A percentile compares a stretch with the other conserved stretches of the same genome.
Evolutionary conservation across 2,797 vertebrate genomes (phyloP).

Genomic region (Arnoldichthys spilopterus): DNA sequence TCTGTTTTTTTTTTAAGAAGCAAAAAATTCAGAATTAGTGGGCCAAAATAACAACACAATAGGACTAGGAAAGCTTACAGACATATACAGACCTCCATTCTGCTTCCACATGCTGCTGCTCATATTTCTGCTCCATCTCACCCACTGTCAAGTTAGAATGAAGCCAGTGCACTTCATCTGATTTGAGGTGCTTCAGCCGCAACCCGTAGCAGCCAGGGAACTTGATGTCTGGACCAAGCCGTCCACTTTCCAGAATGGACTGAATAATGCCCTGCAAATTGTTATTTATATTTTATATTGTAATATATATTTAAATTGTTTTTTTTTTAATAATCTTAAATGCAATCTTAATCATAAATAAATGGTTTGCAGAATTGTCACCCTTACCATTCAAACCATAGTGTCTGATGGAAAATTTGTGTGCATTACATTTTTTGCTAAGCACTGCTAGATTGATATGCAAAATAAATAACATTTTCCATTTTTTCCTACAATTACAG

Average conservation of each 20-base stretch:
- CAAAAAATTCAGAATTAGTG: constrained; percentile 26
- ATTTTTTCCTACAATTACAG: too few relatives aligned
- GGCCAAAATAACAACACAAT: neutral
- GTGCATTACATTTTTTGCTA: too few relatives aligned
- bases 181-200: constrained; percentile 93
- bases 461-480: too few relatives aligned
- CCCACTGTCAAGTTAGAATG: constrained; percentile 86
- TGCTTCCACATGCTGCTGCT: constrained; percentile 89
- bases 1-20: constrained; percentile 67
- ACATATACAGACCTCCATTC: constrained; percentile 91
- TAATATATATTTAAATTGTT: too few relatives aligned
- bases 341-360: too few relatives aligned
- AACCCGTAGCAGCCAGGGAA: constrained; percentile 85
- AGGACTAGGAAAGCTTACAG: neutral
- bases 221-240: constrained; percentile 86
- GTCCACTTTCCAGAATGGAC: constrained; percentile 86
- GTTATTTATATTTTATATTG: neutral
- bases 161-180: constrained; percentile 90
- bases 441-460: too few relatives aligned
- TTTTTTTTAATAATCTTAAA: too few relatives aligned
- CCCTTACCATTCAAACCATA: too few relatives aligned
- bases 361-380: too few relatives aligned
- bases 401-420: too few relatives aligned
- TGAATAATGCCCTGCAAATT: constrained; percentile 81
- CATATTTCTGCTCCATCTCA: constrained; percentile 88